A percentile compares a stretch with the other conserved stretches of the same genome.
These are phyloP conservation scores for Achroia grisella DNA, from an alignment of 1,140 invertebrate genomes.

Conservation along the genomic window DNA sequence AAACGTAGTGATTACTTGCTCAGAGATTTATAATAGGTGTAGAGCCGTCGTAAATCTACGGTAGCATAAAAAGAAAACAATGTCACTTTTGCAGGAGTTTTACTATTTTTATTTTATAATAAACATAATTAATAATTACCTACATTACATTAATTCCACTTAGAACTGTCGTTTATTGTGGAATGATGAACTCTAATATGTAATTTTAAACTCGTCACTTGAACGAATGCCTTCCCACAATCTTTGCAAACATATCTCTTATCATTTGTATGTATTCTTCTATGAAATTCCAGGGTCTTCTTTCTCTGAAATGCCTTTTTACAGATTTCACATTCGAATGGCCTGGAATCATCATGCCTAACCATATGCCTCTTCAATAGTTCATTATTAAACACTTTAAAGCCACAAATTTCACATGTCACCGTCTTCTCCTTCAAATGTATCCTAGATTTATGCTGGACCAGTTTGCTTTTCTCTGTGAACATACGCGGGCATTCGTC, in stretches of 20 bases:
- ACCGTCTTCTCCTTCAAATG: slow-evolving; percentile 45
- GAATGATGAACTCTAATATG: slow-evolving; percentile 5
- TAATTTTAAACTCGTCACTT: slow-evolving; percentile 14
- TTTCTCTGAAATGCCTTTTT: slow-evolving; percentile 72
- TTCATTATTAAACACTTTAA: slow-evolving; percentile 36
- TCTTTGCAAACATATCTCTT: slow-evolving; percentile 22
- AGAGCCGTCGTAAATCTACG: no score
- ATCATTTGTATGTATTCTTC: slow-evolving; percentile 38
- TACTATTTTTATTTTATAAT: no score
- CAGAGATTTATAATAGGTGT: no score
- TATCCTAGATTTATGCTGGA: slow-evolving; percentile 31
- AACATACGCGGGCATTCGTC: slow-evolving; percentile 11
- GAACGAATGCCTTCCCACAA: slow-evolving; percentile 29
- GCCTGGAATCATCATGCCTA: slow-evolving; percentile 75
- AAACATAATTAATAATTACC: no score
- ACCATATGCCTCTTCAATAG: slow-evolving; percentile 63
- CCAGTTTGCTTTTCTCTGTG: slow-evolving; percentile 13
- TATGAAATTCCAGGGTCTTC: slow-evolving; percentile 11
- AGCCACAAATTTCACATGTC: slow-evolving; percentile 44
- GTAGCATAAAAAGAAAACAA: no score
- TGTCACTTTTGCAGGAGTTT: no score
- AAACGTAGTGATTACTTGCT: no score
- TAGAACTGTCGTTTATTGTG: no score
- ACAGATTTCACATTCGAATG: slow-evolving; percentile 71
- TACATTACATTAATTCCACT: no score